phyloP scores from a whole-genome alignment of 2,113 vertebrate species.

The Neolamprologus modestus region DNA sequence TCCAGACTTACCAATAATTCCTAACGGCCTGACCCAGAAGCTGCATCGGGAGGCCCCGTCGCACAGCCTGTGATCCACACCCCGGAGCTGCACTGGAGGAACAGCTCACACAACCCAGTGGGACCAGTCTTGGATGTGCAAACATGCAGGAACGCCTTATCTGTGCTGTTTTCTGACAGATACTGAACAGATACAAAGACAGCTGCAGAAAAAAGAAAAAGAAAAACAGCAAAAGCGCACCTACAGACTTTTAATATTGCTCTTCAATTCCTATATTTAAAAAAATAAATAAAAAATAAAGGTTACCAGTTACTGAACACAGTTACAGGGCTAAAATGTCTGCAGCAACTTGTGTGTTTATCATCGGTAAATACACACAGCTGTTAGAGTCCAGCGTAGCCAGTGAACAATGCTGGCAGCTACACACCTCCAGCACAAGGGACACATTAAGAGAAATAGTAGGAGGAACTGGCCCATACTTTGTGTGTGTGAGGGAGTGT shows the following conservation, averaged over 20 bases:
- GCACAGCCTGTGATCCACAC: conserved; percentile 18
- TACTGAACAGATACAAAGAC: conserved; percentile 7
- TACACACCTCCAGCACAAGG: conserved; percentile 49
- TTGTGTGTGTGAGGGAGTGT: not conserved
- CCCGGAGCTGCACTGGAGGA: conserved; percentile 34
- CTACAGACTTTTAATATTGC: not conserved
- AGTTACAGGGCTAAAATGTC: not conserved
- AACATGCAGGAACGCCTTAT: conserved; percentile 50
- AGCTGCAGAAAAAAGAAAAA: not conserved
- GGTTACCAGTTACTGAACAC: not conserved
- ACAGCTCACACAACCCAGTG: conserved; percentile 27
- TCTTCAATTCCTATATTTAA: not conserved
- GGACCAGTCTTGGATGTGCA: conserved; percentile 44
- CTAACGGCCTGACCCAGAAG: not conserved
- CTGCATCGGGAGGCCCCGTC: conserved; percentile 22
- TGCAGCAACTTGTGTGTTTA: conserved; percentile 21
- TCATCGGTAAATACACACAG: conserved; percentile 58
- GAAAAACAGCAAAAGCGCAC: not conserved
- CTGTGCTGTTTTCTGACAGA: conserved; percentile 23
- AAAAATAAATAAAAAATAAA: not conserved
- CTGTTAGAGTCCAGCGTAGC: conserved; percentile 43
- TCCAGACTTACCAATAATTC: not conserved
- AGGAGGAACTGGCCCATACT: conserved; percentile 49
- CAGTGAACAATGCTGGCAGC: conserved; percentile 68
- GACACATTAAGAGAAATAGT: conserved; percentile 55